Conservation (phyloP, 1,140 invertebrate genomes). For the Sitodiplosis mosellana region DNA sequence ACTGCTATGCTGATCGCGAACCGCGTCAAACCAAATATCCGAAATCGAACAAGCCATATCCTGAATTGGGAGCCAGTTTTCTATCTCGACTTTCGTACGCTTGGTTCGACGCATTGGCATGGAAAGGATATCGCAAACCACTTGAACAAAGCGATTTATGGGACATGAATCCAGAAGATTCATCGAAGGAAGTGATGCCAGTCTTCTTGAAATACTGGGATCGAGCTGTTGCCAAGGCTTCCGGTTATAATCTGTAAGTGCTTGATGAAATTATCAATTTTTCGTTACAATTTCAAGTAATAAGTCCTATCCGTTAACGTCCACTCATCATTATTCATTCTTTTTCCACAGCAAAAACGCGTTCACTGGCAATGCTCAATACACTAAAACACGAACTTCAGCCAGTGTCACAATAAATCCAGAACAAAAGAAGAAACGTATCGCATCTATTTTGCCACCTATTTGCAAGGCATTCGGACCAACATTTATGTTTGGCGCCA, state of each 20-base stretch:
- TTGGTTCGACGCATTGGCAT: conserved; percentile 78
- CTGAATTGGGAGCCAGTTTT: conserved; percentile 71
- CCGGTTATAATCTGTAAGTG: conserved; percentile 15
- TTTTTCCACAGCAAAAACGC: not conserved
- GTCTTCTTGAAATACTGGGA: conserved; percentile 72
- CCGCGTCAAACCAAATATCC: conserved; percentile 50
- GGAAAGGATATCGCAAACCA: conserved; percentile 65
- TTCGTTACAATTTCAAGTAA: not conserved
- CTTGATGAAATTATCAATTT: not conserved
- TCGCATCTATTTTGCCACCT: too few relatives aligned
- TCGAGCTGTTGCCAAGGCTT: conserved; percentile 12
- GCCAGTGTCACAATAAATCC: conserved; percentile 49
- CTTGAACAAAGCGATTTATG: conserved; percentile 71
- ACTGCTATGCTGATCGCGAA: conserved; percentile 60
- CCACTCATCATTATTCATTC: not conserved
- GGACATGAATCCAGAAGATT: conserved; percentile 73
- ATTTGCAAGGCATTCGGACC: not conserved
- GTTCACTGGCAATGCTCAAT: conserved; percentile 38
- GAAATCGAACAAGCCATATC: conserved; percentile 51
- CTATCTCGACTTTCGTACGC: conserved; percentile 74
- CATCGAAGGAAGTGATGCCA: conserved; percentile 57
- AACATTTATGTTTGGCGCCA: conserved; percentile 38
- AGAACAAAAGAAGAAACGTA: conserved; percentile 30
- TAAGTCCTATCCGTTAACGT: not conserved
- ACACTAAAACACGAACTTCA: conserved; percentile 36